Evolutionary conservation across 2,113 vertebrate genomes (phyloP).

Genomic region (Mobula hypostoma): DNA sequence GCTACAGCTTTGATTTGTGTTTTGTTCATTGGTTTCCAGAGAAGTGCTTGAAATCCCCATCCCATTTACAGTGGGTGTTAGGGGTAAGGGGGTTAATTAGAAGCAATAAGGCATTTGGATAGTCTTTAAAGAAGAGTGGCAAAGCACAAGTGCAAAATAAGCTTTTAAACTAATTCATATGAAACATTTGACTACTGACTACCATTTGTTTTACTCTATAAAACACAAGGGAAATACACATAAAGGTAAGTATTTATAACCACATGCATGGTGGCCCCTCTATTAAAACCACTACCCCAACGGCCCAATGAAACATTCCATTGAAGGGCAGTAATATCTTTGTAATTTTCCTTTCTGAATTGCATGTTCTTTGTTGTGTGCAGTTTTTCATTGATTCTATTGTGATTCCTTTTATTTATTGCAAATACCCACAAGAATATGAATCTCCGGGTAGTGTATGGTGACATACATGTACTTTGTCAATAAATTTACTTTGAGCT

Average conservation of each 20-base stretch:
- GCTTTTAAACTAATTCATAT: not conserved
- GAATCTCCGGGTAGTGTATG: no score
- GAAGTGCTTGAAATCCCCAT: conserved; percentile 5
- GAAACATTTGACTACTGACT: not conserved
- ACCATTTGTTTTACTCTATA: not conserved
- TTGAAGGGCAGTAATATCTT: no score
- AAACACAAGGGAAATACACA: not conserved
- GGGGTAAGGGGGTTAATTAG: not conserved
- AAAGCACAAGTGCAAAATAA: not conserved
- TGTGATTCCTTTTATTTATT: no score
- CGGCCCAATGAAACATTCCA: not conserved
- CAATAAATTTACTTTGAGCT: no score
- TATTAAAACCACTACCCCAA: not conserved
- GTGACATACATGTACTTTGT: no score
- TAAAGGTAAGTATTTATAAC: not conserved
- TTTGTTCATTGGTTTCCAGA: not conserved
- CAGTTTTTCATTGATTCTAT: no score
- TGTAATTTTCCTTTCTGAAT: no score
- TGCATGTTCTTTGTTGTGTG: no score
- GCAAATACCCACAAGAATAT: no score
- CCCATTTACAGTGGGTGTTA: not conserved
- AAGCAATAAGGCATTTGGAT: conserved; percentile 1
- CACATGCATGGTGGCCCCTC: not conserved
- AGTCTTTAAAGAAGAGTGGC: not conserved
- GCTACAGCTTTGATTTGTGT: not conserved